phyloP scores from a whole-genome alignment of 2,113 vertebrate species.

The Proterorhinus semilunaris region DNA sequence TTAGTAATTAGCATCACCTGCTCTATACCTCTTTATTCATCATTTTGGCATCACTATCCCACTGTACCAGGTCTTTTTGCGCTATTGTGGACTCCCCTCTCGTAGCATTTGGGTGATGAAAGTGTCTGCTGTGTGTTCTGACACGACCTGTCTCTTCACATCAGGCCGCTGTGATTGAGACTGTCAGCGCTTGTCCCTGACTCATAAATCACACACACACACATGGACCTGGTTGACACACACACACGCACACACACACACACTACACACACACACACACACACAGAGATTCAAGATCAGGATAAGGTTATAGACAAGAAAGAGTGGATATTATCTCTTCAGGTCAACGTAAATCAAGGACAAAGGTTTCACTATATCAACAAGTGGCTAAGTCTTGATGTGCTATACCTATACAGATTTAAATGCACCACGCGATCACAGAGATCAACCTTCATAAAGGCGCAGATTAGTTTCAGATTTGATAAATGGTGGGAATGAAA shows the following conservation, averaged over 20 bases:
- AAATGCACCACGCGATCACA: too few relatives aligned
- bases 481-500: too few relatives aligned
- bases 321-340: too few relatives aligned
- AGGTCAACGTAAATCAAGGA: too few relatives aligned
- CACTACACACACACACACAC: too few relatives aligned
- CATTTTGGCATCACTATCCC: conserved; percentile 1
- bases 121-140: conserved; percentile 50
- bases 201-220: conserved; percentile 49
- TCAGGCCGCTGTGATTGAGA: conserved; percentile 61
- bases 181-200: conserved; percentile 58
- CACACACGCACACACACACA: background rate
- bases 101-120: conserved; percentile 49
- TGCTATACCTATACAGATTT: too few relatives aligned
- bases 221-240: background rate
- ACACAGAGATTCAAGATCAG: background rate
- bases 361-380: too few relatives aligned
- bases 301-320: too few relatives aligned
- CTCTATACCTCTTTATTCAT: conserved; percentile 4
- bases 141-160: conserved; percentile 64
- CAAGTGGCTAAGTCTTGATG: too few relatives aligned
- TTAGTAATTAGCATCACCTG: background rate
- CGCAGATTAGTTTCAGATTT: too few relatives aligned
- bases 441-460: too few relatives aligned
- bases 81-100: conserved; percentile 25
- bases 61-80: background rate